Conservation (phyloP, 2,888 invertebrate genomes). For the Zeuzera pyrina region DNA sequence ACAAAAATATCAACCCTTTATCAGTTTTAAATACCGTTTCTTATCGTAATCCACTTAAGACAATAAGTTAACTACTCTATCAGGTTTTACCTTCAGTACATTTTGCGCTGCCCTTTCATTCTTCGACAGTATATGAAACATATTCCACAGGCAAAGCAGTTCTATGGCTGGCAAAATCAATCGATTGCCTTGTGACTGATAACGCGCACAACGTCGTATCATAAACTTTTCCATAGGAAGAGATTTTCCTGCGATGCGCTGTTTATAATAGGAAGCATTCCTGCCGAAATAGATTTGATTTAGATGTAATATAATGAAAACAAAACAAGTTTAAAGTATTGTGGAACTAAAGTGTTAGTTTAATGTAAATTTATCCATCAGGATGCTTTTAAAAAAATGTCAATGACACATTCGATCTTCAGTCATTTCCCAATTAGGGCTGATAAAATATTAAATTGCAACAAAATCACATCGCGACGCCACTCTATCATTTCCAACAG, state of each 20-base stretch:
- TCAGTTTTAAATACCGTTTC: too few relatives aligned
- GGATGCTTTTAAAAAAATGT: too few relatives aligned
- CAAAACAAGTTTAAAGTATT: constrained; percentile 1
- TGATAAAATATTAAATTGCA: too few relatives aligned
- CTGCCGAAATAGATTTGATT: constrained; percentile 63
- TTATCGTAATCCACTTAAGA: too few relatives aligned
- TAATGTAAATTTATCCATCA: too few relatives aligned
- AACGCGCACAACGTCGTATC: constrained; percentile 87
- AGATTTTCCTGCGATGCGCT: constrained; percentile 95
- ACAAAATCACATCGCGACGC: too few relatives aligned
- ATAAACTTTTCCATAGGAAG: constrained; percentile 98
- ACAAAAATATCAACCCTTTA: too few relatives aligned
- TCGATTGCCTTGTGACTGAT: constrained; percentile 79
- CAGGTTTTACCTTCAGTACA: constrained; percentile 74
- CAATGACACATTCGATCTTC: too few relatives aligned
- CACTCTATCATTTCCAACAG: too few relatives aligned
- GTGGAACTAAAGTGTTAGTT: too few relatives aligned
- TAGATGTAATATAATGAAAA: not conserved
- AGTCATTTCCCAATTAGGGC: too few relatives aligned
- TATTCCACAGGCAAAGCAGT: constrained; percentile 93
- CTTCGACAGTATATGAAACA: constrained; percentile 86
- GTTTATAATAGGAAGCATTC: constrained; percentile 86
- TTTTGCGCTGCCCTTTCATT: constrained; percentile 75
- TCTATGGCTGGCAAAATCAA: constrained; percentile 89
- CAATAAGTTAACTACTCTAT: too few relatives aligned